phyloP scores from a whole-genome alignment of 2,888 invertebrate genomes.

The Pemphredon lugubris region DNA sequence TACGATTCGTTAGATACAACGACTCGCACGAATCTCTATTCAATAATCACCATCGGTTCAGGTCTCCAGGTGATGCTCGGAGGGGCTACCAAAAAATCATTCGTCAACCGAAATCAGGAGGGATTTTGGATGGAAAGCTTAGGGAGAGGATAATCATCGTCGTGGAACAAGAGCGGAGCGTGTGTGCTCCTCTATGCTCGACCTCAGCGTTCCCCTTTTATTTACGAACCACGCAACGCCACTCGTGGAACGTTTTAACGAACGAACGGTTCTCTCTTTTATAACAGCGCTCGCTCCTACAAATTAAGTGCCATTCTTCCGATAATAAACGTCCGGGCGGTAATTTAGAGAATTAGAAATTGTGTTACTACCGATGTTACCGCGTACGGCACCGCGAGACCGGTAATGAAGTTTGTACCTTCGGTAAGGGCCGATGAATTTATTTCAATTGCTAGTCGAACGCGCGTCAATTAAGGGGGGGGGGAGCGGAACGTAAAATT shows the following conservation, averaged over 20 bases:
- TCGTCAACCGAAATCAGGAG: slow-evolving; percentile 14
- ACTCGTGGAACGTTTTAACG: slow-evolving; percentile 61
- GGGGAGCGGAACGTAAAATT: no score
- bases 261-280: slow-evolving; percentile 62
- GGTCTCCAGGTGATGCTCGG: no score
- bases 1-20: no score
- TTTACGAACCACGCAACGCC: slow-evolving; percentile 64
- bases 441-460: not conserved
- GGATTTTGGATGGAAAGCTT: not conserved
- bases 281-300: slow-evolving; percentile 59
- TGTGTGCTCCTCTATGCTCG: slow-evolving; percentile 36
- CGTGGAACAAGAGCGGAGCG: slow-evolving; percentile 30
- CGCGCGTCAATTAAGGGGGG: no score
- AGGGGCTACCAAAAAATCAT: slow-evolving; percentile 29
- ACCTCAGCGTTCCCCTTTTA: slow-evolving; percentile 55
- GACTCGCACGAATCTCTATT: no score
- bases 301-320: slow-evolving; percentile 68
- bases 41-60: no score
- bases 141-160: slow-evolving; percentile 18
- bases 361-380: slow-evolving; percentile 37
- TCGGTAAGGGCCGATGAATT: not conserved
- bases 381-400: slow-evolving; percentile 10
- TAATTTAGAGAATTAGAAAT: slow-evolving; percentile 69
- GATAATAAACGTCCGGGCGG: slow-evolving; percentile 64
- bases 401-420: not conserved